Evolutionary conservation across 2,888 invertebrate genomes (phyloP).

Genomic region (Xestia xanthographa): DNA sequence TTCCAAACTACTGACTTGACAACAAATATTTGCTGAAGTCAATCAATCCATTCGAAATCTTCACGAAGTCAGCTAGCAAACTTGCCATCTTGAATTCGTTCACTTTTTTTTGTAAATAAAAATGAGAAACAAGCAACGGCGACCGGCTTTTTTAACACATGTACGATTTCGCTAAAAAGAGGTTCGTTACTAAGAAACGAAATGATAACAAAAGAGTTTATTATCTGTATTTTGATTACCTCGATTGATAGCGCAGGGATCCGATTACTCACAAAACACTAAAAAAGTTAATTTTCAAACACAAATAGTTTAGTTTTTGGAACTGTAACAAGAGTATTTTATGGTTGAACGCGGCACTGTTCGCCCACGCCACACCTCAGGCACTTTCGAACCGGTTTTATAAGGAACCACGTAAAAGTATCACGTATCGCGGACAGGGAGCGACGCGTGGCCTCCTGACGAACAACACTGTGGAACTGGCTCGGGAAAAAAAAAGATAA

Average conservation of each 20-base stretch:
- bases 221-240: constrained; percentile 70
- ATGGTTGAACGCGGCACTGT: constrained; percentile 84
- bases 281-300: constrained; percentile 70
- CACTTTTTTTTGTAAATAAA: neutral
- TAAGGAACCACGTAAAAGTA: constrained; percentile 86
- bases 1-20: constrained; percentile 55
- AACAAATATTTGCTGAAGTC: constrained; percentile 15
- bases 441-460: constrained; percentile 71
- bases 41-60: constrained; percentile 1
- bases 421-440: constrained; percentile 67
- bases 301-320: constrained; percentile 75
- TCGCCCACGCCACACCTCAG: constrained; percentile 87
- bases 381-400: constrained; percentile 88
- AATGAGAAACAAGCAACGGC: constrained; percentile 6
- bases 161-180: constrained; percentile 38
- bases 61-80: neutral
- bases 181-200: constrained; percentile 57
- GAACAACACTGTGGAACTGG: constrained; percentile 77
- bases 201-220: constrained; percentile 67
- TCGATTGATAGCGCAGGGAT: constrained; percentile 67
- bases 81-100: constrained; percentile 20
- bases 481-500: constrained; percentile 74
- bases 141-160: constrained; percentile 57
- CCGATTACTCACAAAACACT: constrained; percentile 74
- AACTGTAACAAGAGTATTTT: constrained; percentile 72